Conservation (phyloP, 2,113 vertebrate species). For the Cyanoramphus novaezelandiae region DNA sequence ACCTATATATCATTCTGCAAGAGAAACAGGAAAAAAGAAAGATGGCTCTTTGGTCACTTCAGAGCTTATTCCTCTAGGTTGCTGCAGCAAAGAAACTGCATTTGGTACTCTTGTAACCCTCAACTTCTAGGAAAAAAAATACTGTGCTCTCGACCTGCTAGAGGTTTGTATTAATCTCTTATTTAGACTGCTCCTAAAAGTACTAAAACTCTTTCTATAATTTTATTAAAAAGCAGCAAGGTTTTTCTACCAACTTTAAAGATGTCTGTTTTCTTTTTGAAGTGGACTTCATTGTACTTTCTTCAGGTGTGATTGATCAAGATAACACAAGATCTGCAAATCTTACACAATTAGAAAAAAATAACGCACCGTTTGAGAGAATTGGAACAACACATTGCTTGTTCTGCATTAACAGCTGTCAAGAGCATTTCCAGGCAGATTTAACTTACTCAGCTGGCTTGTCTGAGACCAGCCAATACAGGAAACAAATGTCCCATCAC, state of each 20-base stretch:
- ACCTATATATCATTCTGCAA: background rate
- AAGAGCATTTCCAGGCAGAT: background rate
- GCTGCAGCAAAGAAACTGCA: background rate
- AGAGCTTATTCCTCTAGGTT: background rate
- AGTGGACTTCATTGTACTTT: background rate
- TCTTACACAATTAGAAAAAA: background rate
- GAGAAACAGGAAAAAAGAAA: background rate
- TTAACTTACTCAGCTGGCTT: background rate
- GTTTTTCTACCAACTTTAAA: background rate
- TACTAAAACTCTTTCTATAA: background rate
- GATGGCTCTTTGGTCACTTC: background rate
- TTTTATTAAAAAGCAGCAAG: background rate
- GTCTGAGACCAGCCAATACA: background rate
- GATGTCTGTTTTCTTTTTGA: background rate
- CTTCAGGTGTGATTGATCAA: background rate
- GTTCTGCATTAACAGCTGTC: background rate
- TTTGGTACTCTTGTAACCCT: background rate
- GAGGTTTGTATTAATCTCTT: background rate
- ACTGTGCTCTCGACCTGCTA: background rate
- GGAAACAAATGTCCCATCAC: background rate
- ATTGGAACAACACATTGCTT: background rate
- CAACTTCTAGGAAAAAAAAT: background rate
- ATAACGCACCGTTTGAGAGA: background rate
- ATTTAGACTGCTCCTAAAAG: background rate
- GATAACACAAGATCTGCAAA: background rate